phyloP scores from a whole-genome alignment of 2,797 vertebrate species.

The Sebastes hubbsi region DNA sequence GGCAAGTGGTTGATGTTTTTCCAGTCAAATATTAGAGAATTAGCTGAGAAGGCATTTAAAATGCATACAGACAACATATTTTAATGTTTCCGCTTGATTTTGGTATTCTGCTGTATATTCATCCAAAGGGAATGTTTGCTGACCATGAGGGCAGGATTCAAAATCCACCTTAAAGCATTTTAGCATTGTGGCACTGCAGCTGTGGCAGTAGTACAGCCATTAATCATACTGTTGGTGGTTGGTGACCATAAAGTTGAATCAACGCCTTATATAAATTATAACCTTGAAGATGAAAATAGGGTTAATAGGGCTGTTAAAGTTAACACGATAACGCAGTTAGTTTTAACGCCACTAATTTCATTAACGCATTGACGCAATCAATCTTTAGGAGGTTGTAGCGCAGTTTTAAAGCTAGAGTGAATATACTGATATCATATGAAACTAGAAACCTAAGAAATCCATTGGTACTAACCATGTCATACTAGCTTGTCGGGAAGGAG shows the following conservation, averaged over 20 bases:
- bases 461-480: not conserved
- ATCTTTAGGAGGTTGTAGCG: no score
- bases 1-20: constrained; percentile 30
- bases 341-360: no score
- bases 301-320: not conserved
- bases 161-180: not conserved
- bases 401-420: no score
- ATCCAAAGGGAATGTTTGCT: not conserved
- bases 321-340: no score
- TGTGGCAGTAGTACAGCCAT: not conserved
- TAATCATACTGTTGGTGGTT: not conserved
- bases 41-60: constrained; percentile 32
- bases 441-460: not conserved
- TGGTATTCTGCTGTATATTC: not conserved
- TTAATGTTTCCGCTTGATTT: constrained; percentile 3
- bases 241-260: not conserved
- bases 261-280: not conserved
- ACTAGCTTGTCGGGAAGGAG: not conserved
- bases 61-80: constrained; percentile 16
- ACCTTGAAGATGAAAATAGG: not conserved
- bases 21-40: constrained; percentile 40
- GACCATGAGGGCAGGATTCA: not conserved
- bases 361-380: no score
- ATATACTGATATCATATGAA: no score
- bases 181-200: not conserved